A percentile compares a stretch with the other conserved stretches of the same genome.
Conservation (phyloP, 1,140 invertebrate genomes). For the Drosophila auraria region DNA sequence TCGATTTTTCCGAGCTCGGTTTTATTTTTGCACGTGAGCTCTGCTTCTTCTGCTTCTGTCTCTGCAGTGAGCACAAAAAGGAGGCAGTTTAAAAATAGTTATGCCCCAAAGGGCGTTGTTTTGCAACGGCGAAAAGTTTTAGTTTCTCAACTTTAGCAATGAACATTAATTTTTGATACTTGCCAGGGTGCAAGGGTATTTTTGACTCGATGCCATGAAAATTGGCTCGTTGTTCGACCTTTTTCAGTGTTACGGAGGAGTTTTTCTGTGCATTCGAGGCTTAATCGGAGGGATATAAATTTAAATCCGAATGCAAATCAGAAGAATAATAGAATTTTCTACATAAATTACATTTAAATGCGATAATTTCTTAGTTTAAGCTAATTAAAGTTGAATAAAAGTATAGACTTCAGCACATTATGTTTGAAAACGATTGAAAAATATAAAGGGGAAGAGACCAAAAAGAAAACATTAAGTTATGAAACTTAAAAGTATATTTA, state of each 20-base stretch:
- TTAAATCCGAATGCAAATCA: neutral
- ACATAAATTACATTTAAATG: no score
- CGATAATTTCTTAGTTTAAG: no score
- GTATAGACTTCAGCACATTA: no score
- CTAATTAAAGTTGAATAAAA: no score
- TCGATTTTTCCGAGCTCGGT: slow-evolving; percentile 48
- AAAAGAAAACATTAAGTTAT: no score
- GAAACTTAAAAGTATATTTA: no score
- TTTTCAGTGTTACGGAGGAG: neutral
- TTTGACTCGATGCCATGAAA: neutral
- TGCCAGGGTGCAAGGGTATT: neutral
- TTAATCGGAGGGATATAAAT: neutral
- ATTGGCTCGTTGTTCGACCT: neutral
- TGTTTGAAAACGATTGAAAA: no score
- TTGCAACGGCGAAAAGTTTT: slow-evolving; percentile 15
- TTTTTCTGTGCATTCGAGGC: neutral
- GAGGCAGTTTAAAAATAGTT: slow-evolving; percentile 47
- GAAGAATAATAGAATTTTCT: no score
- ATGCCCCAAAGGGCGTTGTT: slow-evolving; percentile 34
- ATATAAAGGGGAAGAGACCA: no score
- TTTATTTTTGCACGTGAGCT: slow-evolving; percentile 69
- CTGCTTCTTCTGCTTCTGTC: slow-evolving; percentile 25
- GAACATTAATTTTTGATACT: slow-evolving; percentile 19
- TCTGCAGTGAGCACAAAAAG: slow-evolving; percentile 27
- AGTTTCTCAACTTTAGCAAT: slow-evolving; percentile 13